phyloP scores from a whole-genome alignment of 2,113 vertebrate genomes.

The Patagioenas fasciata region DNA sequence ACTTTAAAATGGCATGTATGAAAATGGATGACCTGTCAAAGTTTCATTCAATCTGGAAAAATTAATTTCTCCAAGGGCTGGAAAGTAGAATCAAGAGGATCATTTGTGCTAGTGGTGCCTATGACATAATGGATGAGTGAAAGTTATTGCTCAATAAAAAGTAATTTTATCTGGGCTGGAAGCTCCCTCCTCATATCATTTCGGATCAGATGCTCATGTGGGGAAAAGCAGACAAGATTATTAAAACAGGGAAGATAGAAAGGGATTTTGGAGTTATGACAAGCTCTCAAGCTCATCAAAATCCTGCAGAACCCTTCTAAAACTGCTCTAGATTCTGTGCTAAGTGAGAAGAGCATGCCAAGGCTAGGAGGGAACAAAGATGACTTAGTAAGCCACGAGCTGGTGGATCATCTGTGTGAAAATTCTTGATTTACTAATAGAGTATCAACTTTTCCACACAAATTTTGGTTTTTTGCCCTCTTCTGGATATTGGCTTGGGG shows the following conservation, averaged over 20 bases:
- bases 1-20: background rate
- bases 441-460: background rate
- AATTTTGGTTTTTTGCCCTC: background rate
- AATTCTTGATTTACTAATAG: background rate
- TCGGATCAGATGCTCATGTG: background rate
- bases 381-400: background rate
- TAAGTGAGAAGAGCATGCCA: background rate
- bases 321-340: background rate
- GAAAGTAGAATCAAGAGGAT: background rate
- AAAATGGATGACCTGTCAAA: background rate
- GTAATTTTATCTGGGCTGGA: background rate
- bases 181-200: background rate
- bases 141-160: background rate
- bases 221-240: background rate
- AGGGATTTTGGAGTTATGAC: background rate
- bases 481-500: background rate
- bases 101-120: background rate
- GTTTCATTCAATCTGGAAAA: background rate
- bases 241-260: background rate
- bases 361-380: background rate
- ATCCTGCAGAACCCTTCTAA: background rate
- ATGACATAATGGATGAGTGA: background rate
- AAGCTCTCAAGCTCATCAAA: background rate
- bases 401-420: background rate
- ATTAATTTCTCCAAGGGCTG: background rate